phyloP scores from a whole-genome alignment of 2,888 invertebrate genomes.

The Limnephilus rhombicus region DNA sequence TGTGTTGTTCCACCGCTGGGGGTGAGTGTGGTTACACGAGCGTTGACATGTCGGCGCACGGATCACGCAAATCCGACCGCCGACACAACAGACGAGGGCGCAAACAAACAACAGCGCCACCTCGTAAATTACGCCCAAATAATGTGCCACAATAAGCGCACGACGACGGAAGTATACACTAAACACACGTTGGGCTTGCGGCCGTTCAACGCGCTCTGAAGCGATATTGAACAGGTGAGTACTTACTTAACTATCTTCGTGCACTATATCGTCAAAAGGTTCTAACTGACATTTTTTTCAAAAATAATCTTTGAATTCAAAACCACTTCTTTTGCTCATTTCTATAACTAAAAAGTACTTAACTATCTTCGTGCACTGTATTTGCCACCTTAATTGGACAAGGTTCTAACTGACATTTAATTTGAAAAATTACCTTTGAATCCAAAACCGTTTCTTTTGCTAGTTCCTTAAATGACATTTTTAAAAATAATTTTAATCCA shows the following conservation, averaged over 20 bases:
- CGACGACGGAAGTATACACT: not conserved
- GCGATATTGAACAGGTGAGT: not conserved
- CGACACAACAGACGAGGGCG: not conserved
- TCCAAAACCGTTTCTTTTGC: too few species aligned
- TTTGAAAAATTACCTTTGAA: too few species aligned
- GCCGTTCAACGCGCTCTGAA: not conserved
- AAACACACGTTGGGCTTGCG: not conserved
- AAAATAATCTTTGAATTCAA: too few species aligned
- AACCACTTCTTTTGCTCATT: too few species aligned
- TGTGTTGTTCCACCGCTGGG: not conserved
- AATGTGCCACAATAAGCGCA: conserved; percentile 23
- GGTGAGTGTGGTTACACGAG: conserved; percentile 12
- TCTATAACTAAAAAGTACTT: too few species aligned
- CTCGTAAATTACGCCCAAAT: conserved; percentile 13
- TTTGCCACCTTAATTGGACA: too few species aligned
- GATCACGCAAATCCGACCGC: conserved; percentile 12
- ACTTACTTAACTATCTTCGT: not conserved
- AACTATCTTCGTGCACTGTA: too few species aligned
- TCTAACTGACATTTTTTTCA: too few species aligned
- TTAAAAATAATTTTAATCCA: too few species aligned
- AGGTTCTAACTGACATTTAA: too few species aligned
- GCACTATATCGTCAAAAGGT: not conserved
- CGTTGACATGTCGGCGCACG: not conserved
- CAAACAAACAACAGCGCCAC: conserved; percentile 6
- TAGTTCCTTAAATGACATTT: too few species aligned